Evolutionary conservation across 1,140 invertebrate species (phyloP), one percentile per base, ranked within the genome.

Genomic region (Geopemphigus sp.): DNA sequence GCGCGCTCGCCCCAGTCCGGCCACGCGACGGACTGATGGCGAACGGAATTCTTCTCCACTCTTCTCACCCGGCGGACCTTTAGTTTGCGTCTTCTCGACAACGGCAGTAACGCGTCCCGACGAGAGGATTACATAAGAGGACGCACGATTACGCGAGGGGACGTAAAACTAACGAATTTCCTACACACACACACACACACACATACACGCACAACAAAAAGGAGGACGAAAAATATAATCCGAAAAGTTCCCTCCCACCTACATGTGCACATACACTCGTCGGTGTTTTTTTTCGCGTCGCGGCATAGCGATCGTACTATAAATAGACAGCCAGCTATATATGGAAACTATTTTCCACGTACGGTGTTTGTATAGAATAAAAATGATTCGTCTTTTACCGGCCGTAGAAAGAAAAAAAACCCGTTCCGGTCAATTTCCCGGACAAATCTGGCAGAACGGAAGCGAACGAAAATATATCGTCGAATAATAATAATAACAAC

Each of bases 381-480:
- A n/a, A n/a, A n/a, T n/a, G n/a, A n/a, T n/a, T n/a, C n/a, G n/a
- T 57, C 8, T 22, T 50, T 68, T 68, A 45, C 2, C 22, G 53
- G 11, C 50, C 47, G 54, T n/a, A 76, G 72, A 59, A 59, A 39
- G 32, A 63, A 78, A 78, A 63, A 78, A 22, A 39, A 39, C 53
- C 57, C 74, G 74, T 78, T 78, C 74, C 74, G 74, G 74, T 78
- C 47, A 63, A 63, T 78, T 78, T 78, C 24, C 74, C 74, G 74
- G 74, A 32, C 74, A 63, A 78, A 78, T 78, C 74, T 78, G 74
- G 74, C 63, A 63, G 74, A 78, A 78, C 74, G 57, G 74, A 63
- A 78, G 29, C n/a, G 29, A 57, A 26, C 22, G 53, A 32, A 63
- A 72, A 72, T 54, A 72, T 72, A 72, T 72, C 50, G 68, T 68